Percentiles rank a stretch among this genome's conserved stretches.
These are phyloP conservation scores for Patagioenas fasciata DNA, from an alignment of 2,113 vertebrate genomes.

Conservation along the genomic window DNA sequence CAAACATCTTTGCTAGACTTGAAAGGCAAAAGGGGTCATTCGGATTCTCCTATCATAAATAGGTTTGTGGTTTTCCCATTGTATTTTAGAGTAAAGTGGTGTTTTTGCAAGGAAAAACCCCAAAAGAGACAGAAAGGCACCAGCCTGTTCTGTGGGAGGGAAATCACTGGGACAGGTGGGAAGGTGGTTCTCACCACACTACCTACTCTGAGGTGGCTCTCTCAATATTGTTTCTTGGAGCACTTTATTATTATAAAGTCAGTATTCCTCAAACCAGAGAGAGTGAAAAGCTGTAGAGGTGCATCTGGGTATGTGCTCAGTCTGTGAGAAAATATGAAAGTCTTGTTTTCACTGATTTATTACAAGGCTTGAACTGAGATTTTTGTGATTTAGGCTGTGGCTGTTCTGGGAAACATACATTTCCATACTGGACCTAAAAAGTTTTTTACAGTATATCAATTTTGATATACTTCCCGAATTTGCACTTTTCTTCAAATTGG, in stretches of 20 bases:
- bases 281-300: not conserved
- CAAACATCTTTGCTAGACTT: not conserved
- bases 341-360: not conserved
- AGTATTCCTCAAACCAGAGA: not conserved
- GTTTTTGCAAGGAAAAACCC: not conserved
- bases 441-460: not conserved
- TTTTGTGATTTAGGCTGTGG: not conserved
- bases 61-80: not conserved
- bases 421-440: not conserved
- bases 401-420: not conserved
- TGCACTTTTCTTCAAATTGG: not conserved
- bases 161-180: not conserved
- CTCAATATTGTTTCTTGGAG: not conserved
- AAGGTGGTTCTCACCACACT: not conserved
- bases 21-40: not conserved
- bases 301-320: not conserved
- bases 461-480: not conserved
- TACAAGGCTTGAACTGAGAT: not conserved
- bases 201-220: not conserved
- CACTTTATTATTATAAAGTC: not conserved
- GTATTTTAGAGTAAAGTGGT: not conserved
- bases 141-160: not conserved
- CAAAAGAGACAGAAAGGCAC: not conserved
- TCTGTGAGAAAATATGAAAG: not conserved
- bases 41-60: not conserved